Evolutionary conservation across 2,888 invertebrate genomes (phyloP).

Genomic region (Drosophila subquinaria): DNA sequence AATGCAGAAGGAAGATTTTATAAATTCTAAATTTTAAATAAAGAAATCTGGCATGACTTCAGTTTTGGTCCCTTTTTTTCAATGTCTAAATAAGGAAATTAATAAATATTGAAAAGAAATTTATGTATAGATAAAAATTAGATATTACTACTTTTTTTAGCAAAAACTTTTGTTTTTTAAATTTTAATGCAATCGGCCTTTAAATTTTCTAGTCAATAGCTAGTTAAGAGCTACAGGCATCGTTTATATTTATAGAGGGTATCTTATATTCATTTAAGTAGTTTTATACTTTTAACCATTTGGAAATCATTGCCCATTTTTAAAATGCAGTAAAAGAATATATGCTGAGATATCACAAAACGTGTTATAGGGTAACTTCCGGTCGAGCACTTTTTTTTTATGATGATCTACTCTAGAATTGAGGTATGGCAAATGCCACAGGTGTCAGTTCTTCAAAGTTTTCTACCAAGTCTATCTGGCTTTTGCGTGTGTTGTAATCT

Average conservation of each 20-base stretch:
- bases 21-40: background rate
- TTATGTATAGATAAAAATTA: no score
- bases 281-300: background rate
- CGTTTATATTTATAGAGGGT: no score
- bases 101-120: no score
- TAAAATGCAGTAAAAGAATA: background rate
- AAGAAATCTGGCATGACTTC: background rate
- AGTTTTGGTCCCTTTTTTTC: no score
- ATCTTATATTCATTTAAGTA: background rate
- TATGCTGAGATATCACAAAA: background rate
- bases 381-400: background rate
- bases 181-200: no score
- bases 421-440: constrained; percentile 18
- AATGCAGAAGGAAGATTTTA: background rate
- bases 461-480: constrained; percentile 3
- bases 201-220: no score
- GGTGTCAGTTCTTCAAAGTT: constrained; percentile 15
- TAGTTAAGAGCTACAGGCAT: no score
- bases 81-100: no score
- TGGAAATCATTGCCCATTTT: background rate
- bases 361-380: background rate
- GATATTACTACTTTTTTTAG: no score
- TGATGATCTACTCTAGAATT: constrained; percentile 9
- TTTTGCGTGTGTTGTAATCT: constrained; percentile 33
- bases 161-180: no score